Evolutionary conservation across 2,113 vertebrate species (phyloP), one percentile per base, ranked within the genome.

Genomic region (Onychorhynchus coronatus): DNA sequence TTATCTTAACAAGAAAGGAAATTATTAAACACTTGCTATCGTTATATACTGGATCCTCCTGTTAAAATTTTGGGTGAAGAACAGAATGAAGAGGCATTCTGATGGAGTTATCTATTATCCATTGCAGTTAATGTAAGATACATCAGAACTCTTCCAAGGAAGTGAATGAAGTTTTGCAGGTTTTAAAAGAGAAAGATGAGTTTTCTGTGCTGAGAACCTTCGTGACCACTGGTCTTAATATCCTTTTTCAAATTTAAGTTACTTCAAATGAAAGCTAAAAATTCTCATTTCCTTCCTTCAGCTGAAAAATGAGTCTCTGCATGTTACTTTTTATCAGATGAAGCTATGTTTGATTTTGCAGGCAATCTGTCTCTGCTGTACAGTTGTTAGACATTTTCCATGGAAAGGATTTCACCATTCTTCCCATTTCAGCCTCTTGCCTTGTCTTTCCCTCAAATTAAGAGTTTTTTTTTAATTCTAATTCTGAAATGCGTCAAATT

Each of bases 71-170:
- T 46, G 41, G 2, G 10, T 59, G 33, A 75, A 21, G 33, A 84
- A 41, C 21, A 41, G 42, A 82, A 85, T 21, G 28, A 74, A 41
- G 31, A 63, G 20, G 30, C n/a, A 30, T 55, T 94, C n/a, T 88
- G n/a, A 46, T 4, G 4, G n/a, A 74, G 25, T 7, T 1, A 1
- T 66, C 42, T 2, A 2, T 65, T 61, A 44, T 52, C 35, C 8
- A 2, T 50, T 74, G 42, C 46, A 63, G 20, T 71, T 63, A 78
- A 46, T 62, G 12, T 58, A 47, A 86, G 63, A 16, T 78, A n/a
- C 6, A 47, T 55, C 12, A 49, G 27, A 90, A 75, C 25, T 68
- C 62, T 56, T 9, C 35, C 11, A 58, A 76, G 22, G 27, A 80
- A 76, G 19, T 5, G 47, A 62, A 72, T 14, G 5, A 46, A 56